A percentile compares a stretch with the other conserved stretches of the same genome.
These are phyloP conservation scores for Tinamus major DNA, from an alignment of 2,797 vertebrate genomes.

Conservation along the genomic window DNA sequence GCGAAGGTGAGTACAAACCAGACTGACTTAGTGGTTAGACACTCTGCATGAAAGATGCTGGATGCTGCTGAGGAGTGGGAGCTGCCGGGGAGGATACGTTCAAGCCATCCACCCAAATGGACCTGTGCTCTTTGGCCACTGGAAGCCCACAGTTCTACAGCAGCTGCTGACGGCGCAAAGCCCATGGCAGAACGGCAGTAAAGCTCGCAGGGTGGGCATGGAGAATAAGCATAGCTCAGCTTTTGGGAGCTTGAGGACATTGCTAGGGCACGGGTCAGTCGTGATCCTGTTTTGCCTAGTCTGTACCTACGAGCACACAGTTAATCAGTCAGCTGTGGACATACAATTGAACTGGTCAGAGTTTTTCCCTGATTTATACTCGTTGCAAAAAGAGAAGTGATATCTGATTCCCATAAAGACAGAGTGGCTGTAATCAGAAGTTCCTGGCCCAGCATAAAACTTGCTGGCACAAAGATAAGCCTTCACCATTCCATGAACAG, in stretches of 20 bases:
- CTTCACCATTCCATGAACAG: neutral
- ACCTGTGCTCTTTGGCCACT: neutral
- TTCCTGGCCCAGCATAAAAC: neutral
- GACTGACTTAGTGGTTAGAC: neutral
- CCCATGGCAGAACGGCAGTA: accelerated
- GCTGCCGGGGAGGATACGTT: neutral
- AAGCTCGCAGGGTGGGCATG: neutral
- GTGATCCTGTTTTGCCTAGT: neutral
- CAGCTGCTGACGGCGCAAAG: neutral
- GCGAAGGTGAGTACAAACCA: neutral
- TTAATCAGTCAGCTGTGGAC: neutral
- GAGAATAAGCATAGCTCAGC: neutral
- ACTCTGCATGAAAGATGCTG: neutral
- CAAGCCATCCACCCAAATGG: neutral
- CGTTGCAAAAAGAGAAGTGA: neutral
- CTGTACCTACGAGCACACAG: accelerated
- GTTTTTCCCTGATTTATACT: neutral
- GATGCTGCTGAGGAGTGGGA: neutral
- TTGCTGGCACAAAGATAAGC: neutral
- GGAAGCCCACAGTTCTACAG: neutral
- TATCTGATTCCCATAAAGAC: neutral
- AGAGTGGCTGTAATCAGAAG: neutral
- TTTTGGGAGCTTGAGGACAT: neutral
- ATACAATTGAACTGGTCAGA: neutral
- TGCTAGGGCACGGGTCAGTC: neutral